Evolutionary conservation across 2,888 invertebrate genomes (phyloP), one percentile per base, ranked within the genome.

Genomic region (Aspidapion aeneum): DNA sequence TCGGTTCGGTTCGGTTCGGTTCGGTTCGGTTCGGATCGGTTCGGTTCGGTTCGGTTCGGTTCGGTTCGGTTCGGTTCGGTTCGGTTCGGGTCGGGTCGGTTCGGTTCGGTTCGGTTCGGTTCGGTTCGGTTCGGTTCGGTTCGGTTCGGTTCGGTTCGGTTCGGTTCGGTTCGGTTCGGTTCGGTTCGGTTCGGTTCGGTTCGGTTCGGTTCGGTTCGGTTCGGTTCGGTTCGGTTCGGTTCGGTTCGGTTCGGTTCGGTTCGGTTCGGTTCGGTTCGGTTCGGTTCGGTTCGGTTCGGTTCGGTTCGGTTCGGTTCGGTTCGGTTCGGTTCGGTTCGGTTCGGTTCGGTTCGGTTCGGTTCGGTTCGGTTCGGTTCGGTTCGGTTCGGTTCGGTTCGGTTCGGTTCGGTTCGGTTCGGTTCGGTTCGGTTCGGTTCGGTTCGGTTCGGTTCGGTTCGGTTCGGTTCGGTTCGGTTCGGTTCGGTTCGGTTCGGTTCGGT

Each of bases 261-360:
- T 54, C 16, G 55, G 55, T 54, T 54, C 16, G 55, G 55, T 54
- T 54, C 16, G 55, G 55, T 54, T 54, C 16, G 55, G 55, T 54
- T 54, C 16, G 55, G 55, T 54, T 54, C 16, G 55, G 55, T 54
- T 54, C 16, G 55, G 55, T 54, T 54, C 16, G 55, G 55, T 54
- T 54, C 16, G 55, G 55, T 54, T 54, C 16, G 55, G 55, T 54
- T 54, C 16, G 55, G 55, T 16, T 16, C 16, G 55, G n/a, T 18
- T 16, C 16, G 55, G 55, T 16, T 16, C 16, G 55, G 68, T 66
- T 65, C 61, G 68, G 66, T 65, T 66, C 63, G 66, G 67, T 66
- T 61, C 63, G 67, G 67, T 67, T 66, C 62, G 68, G 68, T 68
- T 66, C 64, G 69, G 68, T 65, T 66, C 66, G 68, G 67, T 48